A percentile compares a stretch with the other conserved stretches of the same genome.
Conservation (phyloP, 2,797 vertebrate genomes). For the Gobionotothen gibberifrons region DNA sequence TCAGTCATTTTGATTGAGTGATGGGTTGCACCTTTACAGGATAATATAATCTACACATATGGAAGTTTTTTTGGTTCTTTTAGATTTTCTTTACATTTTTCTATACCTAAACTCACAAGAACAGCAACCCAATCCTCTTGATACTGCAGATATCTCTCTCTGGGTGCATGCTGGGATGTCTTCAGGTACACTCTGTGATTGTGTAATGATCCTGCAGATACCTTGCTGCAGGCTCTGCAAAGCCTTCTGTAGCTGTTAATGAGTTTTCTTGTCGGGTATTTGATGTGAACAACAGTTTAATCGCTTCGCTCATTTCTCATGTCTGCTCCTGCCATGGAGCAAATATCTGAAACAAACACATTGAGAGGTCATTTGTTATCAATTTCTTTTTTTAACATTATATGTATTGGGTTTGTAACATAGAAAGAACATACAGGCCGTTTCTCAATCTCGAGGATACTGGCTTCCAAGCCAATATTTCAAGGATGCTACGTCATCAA, state of each 20-base stretch:
- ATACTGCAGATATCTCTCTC: slow-evolving; percentile 15
- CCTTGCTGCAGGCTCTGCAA: slow-evolving; percentile 15
- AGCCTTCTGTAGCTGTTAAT: slow-evolving; percentile 15
- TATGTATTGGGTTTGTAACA: too few relatives aligned
- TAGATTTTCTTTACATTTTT: too few relatives aligned
- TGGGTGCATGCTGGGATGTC: slow-evolving; percentile 41
- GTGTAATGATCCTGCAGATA: slow-evolving; percentile 41
- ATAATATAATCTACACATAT: neutral
- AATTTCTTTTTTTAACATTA: too few relatives aligned
- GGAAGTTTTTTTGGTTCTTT: too few relatives aligned
- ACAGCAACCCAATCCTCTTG: too few relatives aligned
- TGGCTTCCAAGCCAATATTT: too few relatives aligned
- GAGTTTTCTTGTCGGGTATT: slow-evolving; percentile 4
- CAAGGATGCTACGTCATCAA: too few relatives aligned
- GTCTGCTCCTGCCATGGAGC: neutral
- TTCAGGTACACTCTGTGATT: slow-evolving; percentile 20
- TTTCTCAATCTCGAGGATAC: too few relatives aligned
- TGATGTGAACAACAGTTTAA: slow-evolving; percentile 2
- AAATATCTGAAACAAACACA: neutral
- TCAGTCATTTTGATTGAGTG: neutral
- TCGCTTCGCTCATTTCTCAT: slow-evolving; percentile 22
- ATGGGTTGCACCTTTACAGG: too few relatives aligned
- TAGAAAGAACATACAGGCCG: too few relatives aligned
- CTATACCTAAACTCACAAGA: neutral
- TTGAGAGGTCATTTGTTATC: too few relatives aligned